A percentile compares a stretch with the other conserved stretches of the same genome.
Evolutionary conservation across 2,113 vertebrate genomes (phyloP).

Genomic region (Myrmophylax atrothorax): DNA sequence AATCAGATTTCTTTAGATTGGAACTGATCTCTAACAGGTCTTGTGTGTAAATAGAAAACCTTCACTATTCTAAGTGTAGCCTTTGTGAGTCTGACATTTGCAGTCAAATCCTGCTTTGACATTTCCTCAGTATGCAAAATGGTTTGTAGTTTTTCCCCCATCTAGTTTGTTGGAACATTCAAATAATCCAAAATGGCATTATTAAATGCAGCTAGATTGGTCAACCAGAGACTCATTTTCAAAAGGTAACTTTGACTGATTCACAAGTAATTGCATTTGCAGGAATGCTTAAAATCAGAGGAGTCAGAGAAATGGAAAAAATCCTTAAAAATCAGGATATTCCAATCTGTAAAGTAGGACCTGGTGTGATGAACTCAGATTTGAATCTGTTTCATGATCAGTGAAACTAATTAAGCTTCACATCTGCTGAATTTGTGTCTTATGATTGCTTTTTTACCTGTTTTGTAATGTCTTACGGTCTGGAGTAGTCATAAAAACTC

Average conservation of each 20-base stretch:
- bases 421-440: neutral
- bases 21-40: neutral
- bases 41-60: neutral
- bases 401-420: neutral
- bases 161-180: neutral
- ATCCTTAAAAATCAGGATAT: neutral
- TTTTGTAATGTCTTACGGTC: neutral
- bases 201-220: neutral
- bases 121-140: neutral
- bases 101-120: neutral
- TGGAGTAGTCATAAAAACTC: neutral
- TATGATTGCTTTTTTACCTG: neutral
- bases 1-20: conserved; percentile 22
- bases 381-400: neutral
- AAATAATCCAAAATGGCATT: neutral
- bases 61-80: neutral
- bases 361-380: neutral
- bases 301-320: conserved; percentile 25
- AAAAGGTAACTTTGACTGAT: neutral
- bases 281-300: neutral
- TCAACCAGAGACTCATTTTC: neutral
- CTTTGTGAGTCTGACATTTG: conserved; percentile 5
- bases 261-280: neutral
- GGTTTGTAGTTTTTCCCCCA: neutral
- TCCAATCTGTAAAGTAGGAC: neutral